Base-by-base conservation (phyloP, 2,113 vertebrate species). In the Chamaea fasciata region DNA sequence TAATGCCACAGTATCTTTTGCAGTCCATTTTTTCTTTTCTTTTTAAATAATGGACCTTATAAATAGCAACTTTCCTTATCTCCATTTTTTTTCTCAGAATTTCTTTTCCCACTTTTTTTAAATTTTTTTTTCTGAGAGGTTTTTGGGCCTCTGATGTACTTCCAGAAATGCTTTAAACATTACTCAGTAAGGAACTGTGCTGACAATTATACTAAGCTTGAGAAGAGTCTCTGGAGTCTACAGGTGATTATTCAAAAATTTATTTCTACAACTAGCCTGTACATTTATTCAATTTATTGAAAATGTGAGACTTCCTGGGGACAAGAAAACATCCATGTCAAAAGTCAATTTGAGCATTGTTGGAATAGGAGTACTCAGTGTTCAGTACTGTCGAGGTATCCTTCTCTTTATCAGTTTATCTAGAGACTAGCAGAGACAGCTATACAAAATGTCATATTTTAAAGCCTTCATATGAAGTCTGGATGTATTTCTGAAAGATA, bases 301-400 rank as follows among this genome's bases (percentile, higher is more conserved):
- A 89, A 59, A 17, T 24, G 4, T 79, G 41, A 83, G 33, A 65
- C 55, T 77, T 87, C 2, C 10, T 77, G 21, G 27, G 22, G 13
- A 56, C 17, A 81, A 89, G 6, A 8, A 84, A 78, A 62, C 7
- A 28, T 3, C 11, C 41, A 21, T 13, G 78, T 24, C 19, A 78
- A 44, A 85, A 67, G 28, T 73, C 84, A 9, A 65, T 31, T 42
- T 70, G 37, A 70, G 37, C 84, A 41, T 14, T 59, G 9, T 20
- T 41, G 37, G 16, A 82, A 28, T 21, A 63, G 22, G 15, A 80
- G 4, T 16, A 69, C 14, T 81, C 49, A 59, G 13, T 63, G 7
- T 55, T 77, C 17, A 31, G 30, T 46, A 44, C 11, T 35, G 23
- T 19, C 0, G 0, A 50, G 24, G 9, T 39, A 73, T 2, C 5